These are phyloP conservation scores for Gavia stellata DNA, from an alignment of 2,113 vertebrate genomes.

Conservation along the genomic window DNA sequence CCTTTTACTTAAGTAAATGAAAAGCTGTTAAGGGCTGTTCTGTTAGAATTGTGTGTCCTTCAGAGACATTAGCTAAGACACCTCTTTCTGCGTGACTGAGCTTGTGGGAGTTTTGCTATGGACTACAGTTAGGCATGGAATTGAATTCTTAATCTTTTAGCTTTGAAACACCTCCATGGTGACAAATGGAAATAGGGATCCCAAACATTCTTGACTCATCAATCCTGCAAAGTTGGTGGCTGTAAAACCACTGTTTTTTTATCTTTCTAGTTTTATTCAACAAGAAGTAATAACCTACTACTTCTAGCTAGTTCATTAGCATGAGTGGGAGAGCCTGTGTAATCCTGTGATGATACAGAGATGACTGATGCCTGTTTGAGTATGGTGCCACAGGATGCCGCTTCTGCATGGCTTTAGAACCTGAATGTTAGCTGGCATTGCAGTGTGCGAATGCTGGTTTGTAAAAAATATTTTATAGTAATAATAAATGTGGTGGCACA, in stretches of 20 bases:
- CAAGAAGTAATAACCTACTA: background rate
- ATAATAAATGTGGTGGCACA: background rate
- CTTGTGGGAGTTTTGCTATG: background rate
- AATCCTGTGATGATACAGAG: background rate
- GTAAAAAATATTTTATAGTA: background rate
- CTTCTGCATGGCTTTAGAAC: background rate
- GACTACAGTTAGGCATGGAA: background rate
- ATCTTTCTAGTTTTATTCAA: background rate
- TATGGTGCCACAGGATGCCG: background rate
- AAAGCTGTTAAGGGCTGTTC: background rate
- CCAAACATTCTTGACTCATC: background rate
- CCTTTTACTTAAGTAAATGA: background rate
- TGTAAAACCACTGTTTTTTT: background rate
- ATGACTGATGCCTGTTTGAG: background rate
- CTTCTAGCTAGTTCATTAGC: background rate
- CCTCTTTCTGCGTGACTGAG: background rate
- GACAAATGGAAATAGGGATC: background rate
- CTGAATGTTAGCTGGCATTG: background rate
- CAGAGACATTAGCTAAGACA: background rate
- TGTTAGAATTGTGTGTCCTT: background rate
- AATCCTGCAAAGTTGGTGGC: background rate
- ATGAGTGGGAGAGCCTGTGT: background rate
- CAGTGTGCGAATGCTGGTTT: background rate
- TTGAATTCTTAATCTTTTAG: background rate
- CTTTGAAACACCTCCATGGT: background rate